Percentiles rank a stretch among this genome's conserved stretches.
Evolutionary conservation across 2,113 vertebrate genomes (phyloP).

Genomic region (zebrafish (Danio rerio)): DNA sequence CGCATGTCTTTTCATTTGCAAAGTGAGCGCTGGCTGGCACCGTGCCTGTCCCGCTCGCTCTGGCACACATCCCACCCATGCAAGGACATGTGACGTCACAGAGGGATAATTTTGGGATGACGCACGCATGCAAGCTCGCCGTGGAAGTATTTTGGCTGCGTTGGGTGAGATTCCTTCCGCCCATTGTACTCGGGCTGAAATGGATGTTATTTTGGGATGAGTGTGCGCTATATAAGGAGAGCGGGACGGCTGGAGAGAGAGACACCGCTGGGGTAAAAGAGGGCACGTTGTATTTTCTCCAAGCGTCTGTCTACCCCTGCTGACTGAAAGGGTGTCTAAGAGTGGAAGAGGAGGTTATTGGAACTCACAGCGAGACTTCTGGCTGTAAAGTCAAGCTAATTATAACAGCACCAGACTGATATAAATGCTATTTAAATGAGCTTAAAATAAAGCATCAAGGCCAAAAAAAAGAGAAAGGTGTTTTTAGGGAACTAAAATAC

Average conservation of each 20-base stretch:
- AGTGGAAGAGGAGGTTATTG: conserved; percentile 48
- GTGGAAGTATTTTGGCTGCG: conserved; percentile 69
- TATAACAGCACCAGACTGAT: conserved; percentile 30
- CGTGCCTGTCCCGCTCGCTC: conserved; percentile 58
- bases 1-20: conserved; percentile 64
- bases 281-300: conserved; percentile 63
- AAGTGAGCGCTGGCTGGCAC: conserved; percentile 66
- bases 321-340: conserved; percentile 33
- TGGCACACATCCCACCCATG: conserved; percentile 64
- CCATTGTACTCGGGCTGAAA: conserved; percentile 68
- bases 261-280: conserved; percentile 64
- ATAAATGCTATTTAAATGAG: conserved; percentile 28
- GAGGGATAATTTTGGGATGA: conserved; percentile 69
- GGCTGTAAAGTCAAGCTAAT: conserved; percentile 47
- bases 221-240: conserved; percentile 62
- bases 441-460: conserved; percentile 2
- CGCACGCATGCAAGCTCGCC: conserved; percentile 60
- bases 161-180: conserved; percentile 70
- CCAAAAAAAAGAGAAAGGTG: neutral
- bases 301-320: conserved; percentile 54
- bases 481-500: neutral
- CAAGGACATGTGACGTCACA: conserved; percentile 68
- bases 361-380: conserved; percentile 39
- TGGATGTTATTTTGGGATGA: conserved; percentile 69
- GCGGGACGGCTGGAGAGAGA: conserved; percentile 63